Conservation (phyloP, 1,140 invertebrate species). For the Tachypleus tridentatus region DNA sequence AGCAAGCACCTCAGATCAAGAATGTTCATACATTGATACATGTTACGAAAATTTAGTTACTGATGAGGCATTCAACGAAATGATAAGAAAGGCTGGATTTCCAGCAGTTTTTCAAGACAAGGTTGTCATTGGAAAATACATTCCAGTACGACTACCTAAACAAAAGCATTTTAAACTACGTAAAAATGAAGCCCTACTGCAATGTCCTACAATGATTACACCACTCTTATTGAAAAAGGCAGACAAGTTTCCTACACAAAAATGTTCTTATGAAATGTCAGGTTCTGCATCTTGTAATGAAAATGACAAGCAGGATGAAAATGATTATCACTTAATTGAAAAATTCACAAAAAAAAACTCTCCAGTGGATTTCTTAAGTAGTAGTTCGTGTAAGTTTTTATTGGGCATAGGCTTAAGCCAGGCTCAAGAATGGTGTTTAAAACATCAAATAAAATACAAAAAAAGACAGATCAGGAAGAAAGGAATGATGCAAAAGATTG, state of each 20-base stretch:
- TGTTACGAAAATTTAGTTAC: no score
- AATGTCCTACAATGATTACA: constrained; percentile 24
- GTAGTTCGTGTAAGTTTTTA: constrained; percentile 54
- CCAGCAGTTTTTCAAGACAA: constrained; percentile 16
- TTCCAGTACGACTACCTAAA: constrained; percentile 19
- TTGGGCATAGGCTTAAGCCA: constrained; percentile 81
- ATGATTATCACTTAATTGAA: no score
- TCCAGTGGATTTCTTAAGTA: no score
- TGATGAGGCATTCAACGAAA: no score
- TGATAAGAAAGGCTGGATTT: constrained; percentile 19
- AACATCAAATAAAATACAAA: constrained; percentile 73
- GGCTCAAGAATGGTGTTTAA: constrained; percentile 85
- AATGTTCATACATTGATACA: no score
- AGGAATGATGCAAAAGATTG: constrained; percentile 47
- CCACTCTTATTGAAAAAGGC: constrained; percentile 26
- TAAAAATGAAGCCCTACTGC: constrained; percentile 23
- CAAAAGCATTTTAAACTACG: constrained; percentile 16
- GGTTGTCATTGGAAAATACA: constrained; percentile 20
- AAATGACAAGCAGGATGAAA: no score
- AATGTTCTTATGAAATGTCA: no score
- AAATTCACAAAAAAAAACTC: no score
- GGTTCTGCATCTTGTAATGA: no score
- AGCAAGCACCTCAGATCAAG: no score
- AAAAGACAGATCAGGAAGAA: constrained; percentile 52
- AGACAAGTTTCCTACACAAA: constrained; percentile 18